These are phyloP conservation scores for Argya squamiceps DNA, from an alignment of 2,797 vertebrate species.

Conservation along the genomic window DNA sequence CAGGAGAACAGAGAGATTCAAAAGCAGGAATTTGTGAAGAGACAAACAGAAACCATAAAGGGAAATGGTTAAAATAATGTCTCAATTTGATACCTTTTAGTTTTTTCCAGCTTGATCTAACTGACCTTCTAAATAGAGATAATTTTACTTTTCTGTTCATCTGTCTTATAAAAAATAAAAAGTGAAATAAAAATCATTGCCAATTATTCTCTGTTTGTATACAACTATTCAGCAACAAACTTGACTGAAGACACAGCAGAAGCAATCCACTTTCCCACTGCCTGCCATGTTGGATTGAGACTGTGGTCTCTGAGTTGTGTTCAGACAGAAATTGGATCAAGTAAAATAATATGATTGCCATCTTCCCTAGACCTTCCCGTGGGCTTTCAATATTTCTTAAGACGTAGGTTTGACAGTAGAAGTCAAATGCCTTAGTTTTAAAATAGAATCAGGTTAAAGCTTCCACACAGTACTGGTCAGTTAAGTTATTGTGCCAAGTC, in stretches of 20 bases:
- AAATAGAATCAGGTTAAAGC: not conserved
- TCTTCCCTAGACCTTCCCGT: not conserved
- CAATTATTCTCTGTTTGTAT: not conserved
- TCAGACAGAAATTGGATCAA: not conserved
- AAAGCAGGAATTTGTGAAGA: not conserved
- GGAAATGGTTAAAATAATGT: not conserved
- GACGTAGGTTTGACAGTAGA: not conserved
- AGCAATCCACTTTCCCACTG: not conserved
- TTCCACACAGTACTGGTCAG: not conserved
- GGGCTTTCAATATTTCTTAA: not conserved
- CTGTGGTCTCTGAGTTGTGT: not conserved
- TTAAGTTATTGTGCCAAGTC: not conserved
- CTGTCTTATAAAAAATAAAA: not conserved
- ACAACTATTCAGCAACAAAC: not conserved
- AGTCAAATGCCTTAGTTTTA: not conserved
- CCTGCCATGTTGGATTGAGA: not conserved
- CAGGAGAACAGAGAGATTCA: not conserved
- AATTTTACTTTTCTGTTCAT: not conserved
- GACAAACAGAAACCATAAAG: not conserved
- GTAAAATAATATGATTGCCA: not conserved
- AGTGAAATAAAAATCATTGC: not conserved
- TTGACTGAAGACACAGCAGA: not conserved
- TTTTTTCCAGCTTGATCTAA: not conserved
- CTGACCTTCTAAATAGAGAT: not conserved
- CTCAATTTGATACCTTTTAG: not conserved